These are phyloP conservation scores for Neostethus bicornis DNA, from an alignment of 2,797 vertebrate genomes.

Conservation along the genomic window DNA sequence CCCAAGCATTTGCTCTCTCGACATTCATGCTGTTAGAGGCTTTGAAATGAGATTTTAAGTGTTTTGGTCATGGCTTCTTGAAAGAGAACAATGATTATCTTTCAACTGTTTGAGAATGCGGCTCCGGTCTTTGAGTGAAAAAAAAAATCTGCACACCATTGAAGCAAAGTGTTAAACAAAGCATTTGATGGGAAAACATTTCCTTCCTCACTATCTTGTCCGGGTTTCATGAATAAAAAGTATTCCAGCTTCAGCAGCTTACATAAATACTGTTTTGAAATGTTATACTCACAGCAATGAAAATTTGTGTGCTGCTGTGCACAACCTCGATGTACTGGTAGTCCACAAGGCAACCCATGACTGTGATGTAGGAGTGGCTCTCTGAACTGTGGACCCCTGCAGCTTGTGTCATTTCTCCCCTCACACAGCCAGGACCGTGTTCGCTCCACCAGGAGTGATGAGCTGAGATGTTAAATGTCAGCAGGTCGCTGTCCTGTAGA, in stretches of 20 bases:
- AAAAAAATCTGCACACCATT: conserved; percentile 35
- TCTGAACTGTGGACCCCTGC: conserved; percentile 75
- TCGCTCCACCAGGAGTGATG: conserved; percentile 93
- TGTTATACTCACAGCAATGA: conserved; percentile 84
- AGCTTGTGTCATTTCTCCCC: conserved; percentile 76
- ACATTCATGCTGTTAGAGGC: not conserved
- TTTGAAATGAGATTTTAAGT: conserved; percentile 42
- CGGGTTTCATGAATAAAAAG: conserved; percentile 10
- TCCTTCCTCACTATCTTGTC: conserved; percentile 24
- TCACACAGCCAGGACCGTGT: conserved; percentile 87
- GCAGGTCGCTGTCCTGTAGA: conserved; percentile 85
- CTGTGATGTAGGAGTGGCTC: conserved; percentile 85
- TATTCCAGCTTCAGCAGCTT: conserved; percentile 13
- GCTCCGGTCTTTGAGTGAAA: conserved; percentile 53
- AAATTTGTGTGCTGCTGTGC: conserved; percentile 88
- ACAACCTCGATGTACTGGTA: conserved; percentile 90
- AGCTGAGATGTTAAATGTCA: conserved; percentile 91
- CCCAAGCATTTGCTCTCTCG: conserved; percentile 24
- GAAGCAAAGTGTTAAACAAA: conserved; percentile 17
- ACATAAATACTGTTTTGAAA: not conserved
- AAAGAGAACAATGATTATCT: conserved; percentile 54
- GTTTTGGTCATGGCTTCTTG: conserved; percentile 30
- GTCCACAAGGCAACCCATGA: conserved; percentile 87
- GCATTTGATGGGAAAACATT: conserved; percentile 31
- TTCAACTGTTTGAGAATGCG: conserved; percentile 60